Base-by-base conservation (phyloP, 2,888 invertebrate species). In the Aspidiotus destructor region DNA sequence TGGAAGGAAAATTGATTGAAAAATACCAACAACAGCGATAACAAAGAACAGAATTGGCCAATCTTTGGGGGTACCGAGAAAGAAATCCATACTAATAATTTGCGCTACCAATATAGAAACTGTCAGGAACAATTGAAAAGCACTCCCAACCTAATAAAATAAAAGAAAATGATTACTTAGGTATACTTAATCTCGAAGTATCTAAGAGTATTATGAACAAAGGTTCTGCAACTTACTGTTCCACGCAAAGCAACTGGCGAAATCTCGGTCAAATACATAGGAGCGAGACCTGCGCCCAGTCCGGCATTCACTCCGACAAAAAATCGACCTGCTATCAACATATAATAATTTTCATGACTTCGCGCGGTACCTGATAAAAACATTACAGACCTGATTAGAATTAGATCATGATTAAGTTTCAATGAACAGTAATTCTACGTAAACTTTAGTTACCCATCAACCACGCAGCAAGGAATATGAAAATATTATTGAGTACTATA, bases 1-100 rank as follows among this genome's bases (percentile, higher is more conserved):
- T 71, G 96, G 95, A 78, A 97, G 84, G 76, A 94, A 82, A 75
- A 94, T 79, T 77, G 95, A 83, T 82, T 97, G 96, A 75, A 95
- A 81, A 75, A 93, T 85, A 74, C 94, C 91, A 1, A 93, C 92
- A 0, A 91, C 78, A 1, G 84, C 81, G 0, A 87, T 86, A 41
- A 88, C 74, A 0, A 83, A 83, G n/a, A 94, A 79, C 2, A 92
- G 80, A 73, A 84, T 80, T 0, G 90, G 92, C 92, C 93, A 84
- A 9, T 74, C 71, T 0, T 75, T 73, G 5, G 74, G 77, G 0
- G 80, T 82, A 15, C 84, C 85, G 16, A 94, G 78, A 1, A 90
- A 77, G 0, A 81, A 80, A 8, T 82, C 80, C 70, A 92, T 77
- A 0, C 93, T 91, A 55, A 93, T 80, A 7, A 88, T 81, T 80